Conservation (phyloP, 2,888 invertebrate genomes). For the Apodemia hepburni region DNA sequence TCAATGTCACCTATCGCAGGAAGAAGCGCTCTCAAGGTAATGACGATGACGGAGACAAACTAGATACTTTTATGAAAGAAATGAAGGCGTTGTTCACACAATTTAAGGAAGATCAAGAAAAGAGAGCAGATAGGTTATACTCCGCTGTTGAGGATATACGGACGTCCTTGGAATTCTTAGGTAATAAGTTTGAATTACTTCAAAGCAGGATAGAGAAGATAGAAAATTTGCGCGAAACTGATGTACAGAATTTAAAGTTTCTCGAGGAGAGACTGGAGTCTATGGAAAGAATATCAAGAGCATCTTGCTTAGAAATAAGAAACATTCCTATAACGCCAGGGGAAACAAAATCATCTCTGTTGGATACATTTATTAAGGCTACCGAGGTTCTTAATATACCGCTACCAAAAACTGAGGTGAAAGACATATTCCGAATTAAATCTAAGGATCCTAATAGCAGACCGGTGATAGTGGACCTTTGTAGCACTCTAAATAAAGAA, state of each 20-base stretch:
- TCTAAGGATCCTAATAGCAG: conserved; percentile 16
- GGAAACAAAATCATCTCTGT: conserved; percentile 18
- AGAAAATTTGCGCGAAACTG: neutral
- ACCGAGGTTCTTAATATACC: conserved; percentile 14
- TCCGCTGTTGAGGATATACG: neutral
- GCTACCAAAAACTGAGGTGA: conserved; percentile 13
- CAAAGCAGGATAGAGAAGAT: neutral
- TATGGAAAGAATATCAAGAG: conserved; percentile 13
- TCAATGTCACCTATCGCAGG: conserved; percentile 1
- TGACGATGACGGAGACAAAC: neutral
- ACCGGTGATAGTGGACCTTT: conserved; percentile 24
- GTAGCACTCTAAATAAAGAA: conserved; percentile 22
- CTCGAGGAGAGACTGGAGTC: conserved; percentile 21
- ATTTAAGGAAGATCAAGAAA: conserved; percentile 3
- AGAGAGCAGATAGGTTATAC: neutral
- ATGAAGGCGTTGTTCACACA: neutral
- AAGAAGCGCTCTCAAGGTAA: conserved; percentile 2
- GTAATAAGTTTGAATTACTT: neutral
- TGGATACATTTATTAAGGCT: conserved; percentile 13
- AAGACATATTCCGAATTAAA: conserved; percentile 22
- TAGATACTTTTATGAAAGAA: neutral
- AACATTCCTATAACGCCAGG: conserved; percentile 17
- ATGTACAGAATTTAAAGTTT: neutral
- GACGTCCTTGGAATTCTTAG: neutral
- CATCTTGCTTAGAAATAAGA: conserved; percentile 24